Base-by-base conservation (phyloP, 2,888 invertebrate genomes). In the Lepidocyrtinus sp. region DNA sequence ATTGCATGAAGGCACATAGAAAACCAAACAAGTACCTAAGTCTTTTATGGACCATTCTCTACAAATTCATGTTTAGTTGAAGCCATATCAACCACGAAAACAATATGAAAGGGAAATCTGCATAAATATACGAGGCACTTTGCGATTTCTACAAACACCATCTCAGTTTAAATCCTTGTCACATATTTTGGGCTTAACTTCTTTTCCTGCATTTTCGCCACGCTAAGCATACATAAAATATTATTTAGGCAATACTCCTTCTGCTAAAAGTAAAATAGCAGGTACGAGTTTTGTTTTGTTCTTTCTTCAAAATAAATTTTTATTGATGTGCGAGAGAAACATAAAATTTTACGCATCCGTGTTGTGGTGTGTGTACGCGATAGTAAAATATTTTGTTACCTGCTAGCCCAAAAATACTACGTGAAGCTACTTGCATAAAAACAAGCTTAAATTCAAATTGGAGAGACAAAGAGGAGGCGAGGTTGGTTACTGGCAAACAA, bases 401-500 rank as follows among this genome's bases (percentile, higher is more conserved):
- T 50, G 50, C 12, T 36, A 36, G 36, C 5, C 50, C 50, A 50
- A 50, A 12, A 50, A 50, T 50, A n/a, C 1, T 36, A 36, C 36
- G 36, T 36, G 36, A 36, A 36, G 36, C 36, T 36, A n/a, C n/a
- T n/a, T 36, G 5, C 12, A 36, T 7, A 36, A 36, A 36, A 36
- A 36, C 12, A 50, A 12, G 12, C 2, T 50, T 50, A n/a, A n/a
- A n/a, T n/a, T n/a, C n/a, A n/a, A n/a, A n/a, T 50, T 50, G 50
- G 50, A 50, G 5, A 50, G 50, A 50, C 36, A 36, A 36, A 12
- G 27, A 61, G 61, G 27, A 70, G 70, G 70, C 70, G 70, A 70
- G 70, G 70, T 36, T 27, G 21, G 50, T 50, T 50, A 12, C 5
- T 12, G n/a, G n/a, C n/a, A n/a, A n/a, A n/a, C n/a, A n/a, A n/a